Evolutionary conservation across 1,140 invertebrate species (phyloP).

Genomic region (Trichonephila inaurata): DNA sequence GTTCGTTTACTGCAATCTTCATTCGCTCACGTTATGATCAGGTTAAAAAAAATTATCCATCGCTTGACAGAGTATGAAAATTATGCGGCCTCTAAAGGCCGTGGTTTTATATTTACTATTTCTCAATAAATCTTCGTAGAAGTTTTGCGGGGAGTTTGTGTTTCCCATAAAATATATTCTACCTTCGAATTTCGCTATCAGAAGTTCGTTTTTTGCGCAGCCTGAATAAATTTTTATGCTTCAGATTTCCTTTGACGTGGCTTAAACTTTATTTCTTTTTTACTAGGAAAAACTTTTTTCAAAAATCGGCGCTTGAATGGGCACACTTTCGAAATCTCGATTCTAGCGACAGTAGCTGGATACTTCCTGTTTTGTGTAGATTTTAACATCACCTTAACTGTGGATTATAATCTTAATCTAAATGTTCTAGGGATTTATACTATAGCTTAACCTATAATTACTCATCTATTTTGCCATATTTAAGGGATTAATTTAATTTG

Average conservation of each 20-base stretch:
- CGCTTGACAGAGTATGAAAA: constrained; percentile 44
- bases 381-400: neutral
- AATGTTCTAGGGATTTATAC: too few species aligned
- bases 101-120: constrained; percentile 8
- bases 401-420: too few species aligned
- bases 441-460: too few species aligned
- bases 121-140: neutral
- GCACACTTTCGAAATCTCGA: neutral
- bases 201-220: neutral
- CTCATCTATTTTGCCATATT: too few species aligned
- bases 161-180: neutral
- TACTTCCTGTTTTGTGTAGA: neutral
- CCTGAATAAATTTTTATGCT: constrained; percentile 16
- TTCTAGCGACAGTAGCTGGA: neutral
- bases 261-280: neutral
- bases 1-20: neutral
- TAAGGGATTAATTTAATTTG: too few species aligned
- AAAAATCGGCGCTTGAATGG: neutral
- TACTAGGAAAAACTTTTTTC: neutral
- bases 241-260: neutral
- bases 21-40: neutral
- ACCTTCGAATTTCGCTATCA: neutral
- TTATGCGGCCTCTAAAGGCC: constrained; percentile 20
- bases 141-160: neutral
- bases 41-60: too few species aligned